Base-by-base conservation (phyloP, 2,113 vertebrate species). In the Oreochromis aureus region DNA sequence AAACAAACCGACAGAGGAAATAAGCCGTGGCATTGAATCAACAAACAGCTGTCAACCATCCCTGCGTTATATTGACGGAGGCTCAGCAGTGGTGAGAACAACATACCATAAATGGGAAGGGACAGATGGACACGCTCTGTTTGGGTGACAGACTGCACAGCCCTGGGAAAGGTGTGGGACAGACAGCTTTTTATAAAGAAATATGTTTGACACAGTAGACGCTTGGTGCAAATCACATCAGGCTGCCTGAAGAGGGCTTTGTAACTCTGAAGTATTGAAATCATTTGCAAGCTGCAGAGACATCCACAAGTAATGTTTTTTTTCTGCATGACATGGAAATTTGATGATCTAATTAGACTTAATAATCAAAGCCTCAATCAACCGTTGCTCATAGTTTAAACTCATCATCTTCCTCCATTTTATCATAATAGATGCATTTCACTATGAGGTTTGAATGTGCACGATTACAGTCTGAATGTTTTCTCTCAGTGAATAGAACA, bases 1-100 rank as follows among this genome's bases (percentile, higher is more conserved):
- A 92, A 95, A 95, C 94, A 94, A 95, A 92, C 90, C 92, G 93
- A 93, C 90, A 89, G 91, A 92, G 94, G 94, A 95, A 96, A 96
- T 94, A 95, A 94, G 90, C 92, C 78, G 73, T 91, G 93, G 91
- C 95, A 90, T 82, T 32, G 92, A 90, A 92, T 95, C 95, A 92
- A 90, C 92, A 94, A 96, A 94, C 93, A 93, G 93, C 95, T 96
- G 95, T 95, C 96, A 95, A 85, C 89, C 87, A 78, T 92, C 88
- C 80, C 89, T 16, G 81, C 71, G 80, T 80, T 87, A 86, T 94
- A 82, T 61, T 76, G 91, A 94, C 56, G 16, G 86, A 30, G 92
- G 85, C 89, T 80, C 58, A 83, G 90, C 84, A 79, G 24, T 46
- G 88, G 83, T 73, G 89, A 90, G 87, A 87, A 93, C 84, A 87